phyloP scores from a whole-genome alignment of 2,113 vertebrate species.

The Sebastes schlegelii region DNA sequence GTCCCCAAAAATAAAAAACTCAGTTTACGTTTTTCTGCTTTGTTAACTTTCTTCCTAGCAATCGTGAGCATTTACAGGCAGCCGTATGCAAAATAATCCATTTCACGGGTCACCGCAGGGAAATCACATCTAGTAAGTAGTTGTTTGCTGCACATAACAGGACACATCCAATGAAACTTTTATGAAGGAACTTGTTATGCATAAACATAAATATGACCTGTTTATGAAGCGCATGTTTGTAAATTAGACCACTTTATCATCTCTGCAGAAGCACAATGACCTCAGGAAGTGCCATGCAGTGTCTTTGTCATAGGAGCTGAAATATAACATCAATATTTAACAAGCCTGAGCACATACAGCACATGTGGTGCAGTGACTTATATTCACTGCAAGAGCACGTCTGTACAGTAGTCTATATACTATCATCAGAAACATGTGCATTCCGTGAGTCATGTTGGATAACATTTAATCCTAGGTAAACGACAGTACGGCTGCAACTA shows the following conservation, averaged over 20 bases:
- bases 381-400: not conserved
- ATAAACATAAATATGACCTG: slow-evolving; percentile 1
- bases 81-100: slow-evolving; percentile 60
- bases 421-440: not conserved
- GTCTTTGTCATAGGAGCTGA: slow-evolving; percentile 19
- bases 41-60: slow-evolving; percentile 56
- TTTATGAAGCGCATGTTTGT: slow-evolving; percentile 2
- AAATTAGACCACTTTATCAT: slow-evolving; percentile 4
- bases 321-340: slow-evolving; percentile 57
- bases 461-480: not conserved
- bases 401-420: not conserved
- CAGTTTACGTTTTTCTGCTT: slow-evolving; percentile 51
- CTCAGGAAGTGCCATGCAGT: slow-evolving; percentile 18
- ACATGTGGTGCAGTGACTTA: slow-evolving; percentile 15
- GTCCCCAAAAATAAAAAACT: slow-evolving; percentile 43
- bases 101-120: slow-evolving; percentile 33
- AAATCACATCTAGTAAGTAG: slow-evolving; percentile 12
- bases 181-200: not conserved
- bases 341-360: not conserved
- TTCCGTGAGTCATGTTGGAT: not conserved
- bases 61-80: slow-evolving; percentile 36
- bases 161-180: slow-evolving; percentile 28
- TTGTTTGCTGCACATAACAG: not conserved
- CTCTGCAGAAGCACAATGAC: not conserved
- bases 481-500: not conserved